Evolutionary conservation across 2,113 vertebrate genomes (phyloP), one percentile per base, ranked within the genome.

Genomic region (Antennarius striatus): DNA sequence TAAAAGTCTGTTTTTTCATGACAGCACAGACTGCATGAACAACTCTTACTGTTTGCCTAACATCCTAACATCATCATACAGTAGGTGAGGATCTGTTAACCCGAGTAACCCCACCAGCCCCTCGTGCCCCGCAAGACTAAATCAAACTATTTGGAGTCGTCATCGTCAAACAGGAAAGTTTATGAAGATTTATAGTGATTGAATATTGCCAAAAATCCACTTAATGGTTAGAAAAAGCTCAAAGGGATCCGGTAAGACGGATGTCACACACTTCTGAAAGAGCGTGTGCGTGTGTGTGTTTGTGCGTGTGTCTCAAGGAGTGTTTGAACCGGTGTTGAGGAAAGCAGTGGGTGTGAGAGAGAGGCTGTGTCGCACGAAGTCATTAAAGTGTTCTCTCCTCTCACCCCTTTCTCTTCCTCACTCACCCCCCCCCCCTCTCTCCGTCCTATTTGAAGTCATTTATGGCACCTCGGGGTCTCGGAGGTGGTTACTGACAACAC

Each of bases 401-500:
- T 52, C 32, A 36, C 4, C 32, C 58, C 69, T 67, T 57, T 68
- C 62, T 63, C 68, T 56, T 73, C 65, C 50, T 75, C 69, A 64
- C 65, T 68, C 68, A 22, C 54, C 43, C 1, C 74, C 73, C 56
- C 71, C 74, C 73, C 56, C 71, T 62, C 42, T 15, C 46, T 48
- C 22, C 2, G 7, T 75, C 75, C 55, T 75, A 56, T 82, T 82
- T 84, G 76, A 84, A 85, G 80, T 82, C 75, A 50, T 85, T 85
- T 65, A 75, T 81, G 79, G 87, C 83, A 87, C 81, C 67, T 87
- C 77, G n/a, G 77, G 71, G 77, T 83, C 83, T 86, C 8, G 2
- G 29, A 75, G 73, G 81, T 82, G 82, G 81, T 77, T 71, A 66
- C 76, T 77, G 75, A 80, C 75, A 72, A 80, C 77, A 83, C 63